Percentiles rank a stretch among this genome's conserved stretches.
Evolutionary conservation across 1,140 invertebrate genomes (phyloP).

Genomic region (Sarcophaga peregrina): DNA sequence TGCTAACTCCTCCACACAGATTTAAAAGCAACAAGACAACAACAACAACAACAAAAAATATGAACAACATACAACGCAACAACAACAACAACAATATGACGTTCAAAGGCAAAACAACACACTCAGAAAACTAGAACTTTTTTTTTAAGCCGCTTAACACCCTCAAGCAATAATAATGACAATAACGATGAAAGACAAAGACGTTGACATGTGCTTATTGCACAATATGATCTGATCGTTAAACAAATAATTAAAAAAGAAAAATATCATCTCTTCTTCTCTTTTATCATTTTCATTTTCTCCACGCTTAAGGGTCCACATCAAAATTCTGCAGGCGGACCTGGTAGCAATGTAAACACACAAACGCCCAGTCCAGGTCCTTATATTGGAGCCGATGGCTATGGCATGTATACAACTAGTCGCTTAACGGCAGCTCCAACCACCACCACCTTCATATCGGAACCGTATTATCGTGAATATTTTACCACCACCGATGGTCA

Average conservation of each 20-base stretch:
- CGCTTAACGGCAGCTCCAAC: slow-evolving; percentile 44
- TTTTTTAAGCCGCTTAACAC: slow-evolving; percentile 26
- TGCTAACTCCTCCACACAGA: background rate
- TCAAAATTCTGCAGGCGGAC: slow-evolving; percentile 49
- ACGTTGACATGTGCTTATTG: background rate
- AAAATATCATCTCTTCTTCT: background rate
- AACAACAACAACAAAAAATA: background rate
- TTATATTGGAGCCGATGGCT: slow-evolving; percentile 62
- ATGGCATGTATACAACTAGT: slow-evolving; percentile 64
- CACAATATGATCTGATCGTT: background rate
- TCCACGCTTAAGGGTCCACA: slow-evolving; percentile 48
- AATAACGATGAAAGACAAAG: background rate
- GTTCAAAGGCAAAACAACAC: background rate
- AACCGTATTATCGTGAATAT: slow-evolving; percentile 65
- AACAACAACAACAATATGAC: background rate
- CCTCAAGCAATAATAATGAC: background rate
- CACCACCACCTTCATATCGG: slow-evolving; percentile 62
- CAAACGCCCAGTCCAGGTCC: slow-evolving; percentile 65
- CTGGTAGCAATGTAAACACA: slow-evolving; percentile 49
- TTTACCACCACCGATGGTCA: slow-evolving; percentile 61
- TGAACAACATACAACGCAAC: background rate
- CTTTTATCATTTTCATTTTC: slow-evolving; percentile 11
- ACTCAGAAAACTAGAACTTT: background rate
- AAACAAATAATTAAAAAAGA: background rate
- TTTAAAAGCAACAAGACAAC: background rate